Evolutionary conservation across 2,888 invertebrate genomes (phyloP).

Genomic region (Allygus modestus): DNA sequence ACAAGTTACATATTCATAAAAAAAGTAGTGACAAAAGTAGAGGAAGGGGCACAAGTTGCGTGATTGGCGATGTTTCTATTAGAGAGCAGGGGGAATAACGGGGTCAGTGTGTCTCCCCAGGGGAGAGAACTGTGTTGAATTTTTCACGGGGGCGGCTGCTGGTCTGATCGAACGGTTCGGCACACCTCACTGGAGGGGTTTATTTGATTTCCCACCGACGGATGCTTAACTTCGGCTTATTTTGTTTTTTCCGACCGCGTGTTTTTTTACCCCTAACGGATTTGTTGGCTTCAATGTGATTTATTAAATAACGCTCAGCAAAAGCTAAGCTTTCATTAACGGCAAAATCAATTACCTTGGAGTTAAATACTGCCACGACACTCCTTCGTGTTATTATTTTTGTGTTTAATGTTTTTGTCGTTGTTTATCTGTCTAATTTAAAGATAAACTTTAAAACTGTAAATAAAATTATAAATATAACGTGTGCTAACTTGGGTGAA

Average conservation of each 20-base stretch:
- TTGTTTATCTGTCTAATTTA: too few relatives aligned
- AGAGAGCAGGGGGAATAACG: slow-evolving; percentile 17
- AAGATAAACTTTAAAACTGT: too few relatives aligned
- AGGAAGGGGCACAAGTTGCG: neutral
- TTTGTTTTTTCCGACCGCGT: slow-evolving; percentile 53
- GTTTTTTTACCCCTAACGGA: slow-evolving; percentile 38
- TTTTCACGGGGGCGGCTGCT: slow-evolving; percentile 18
- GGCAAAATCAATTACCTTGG: slow-evolving; percentile 15
- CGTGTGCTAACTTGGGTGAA: too few relatives aligned
- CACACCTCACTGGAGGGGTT: slow-evolving; percentile 19
- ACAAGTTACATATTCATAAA: too few relatives aligned
- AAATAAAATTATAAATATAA: too few relatives aligned
- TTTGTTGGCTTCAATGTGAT: slow-evolving; percentile 46
- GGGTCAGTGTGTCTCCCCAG: slow-evolving; percentile 38
- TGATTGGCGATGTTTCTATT: slow-evolving; percentile 22
- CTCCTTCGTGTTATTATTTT: neutral
- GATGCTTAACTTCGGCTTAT: slow-evolving; percentile 45
- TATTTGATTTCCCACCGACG: slow-evolving; percentile 45
- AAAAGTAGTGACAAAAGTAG: too few relatives aligned
- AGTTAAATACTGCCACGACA: slow-evolving; percentile 10
- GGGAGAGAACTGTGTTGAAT: slow-evolving; percentile 52
- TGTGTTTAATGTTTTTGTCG: too few relatives aligned
- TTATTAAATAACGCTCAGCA: slow-evolving; percentile 42
- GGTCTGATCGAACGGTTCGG: slow-evolving; percentile 46
- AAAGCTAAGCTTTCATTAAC: slow-evolving; percentile 48